A percentile compares a stretch with the other conserved stretches of the same genome.
These are phyloP conservation scores for Protonibea diacanthus DNA, from an alignment of 2,797 vertebrate species.

Conservation along the genomic window DNA sequence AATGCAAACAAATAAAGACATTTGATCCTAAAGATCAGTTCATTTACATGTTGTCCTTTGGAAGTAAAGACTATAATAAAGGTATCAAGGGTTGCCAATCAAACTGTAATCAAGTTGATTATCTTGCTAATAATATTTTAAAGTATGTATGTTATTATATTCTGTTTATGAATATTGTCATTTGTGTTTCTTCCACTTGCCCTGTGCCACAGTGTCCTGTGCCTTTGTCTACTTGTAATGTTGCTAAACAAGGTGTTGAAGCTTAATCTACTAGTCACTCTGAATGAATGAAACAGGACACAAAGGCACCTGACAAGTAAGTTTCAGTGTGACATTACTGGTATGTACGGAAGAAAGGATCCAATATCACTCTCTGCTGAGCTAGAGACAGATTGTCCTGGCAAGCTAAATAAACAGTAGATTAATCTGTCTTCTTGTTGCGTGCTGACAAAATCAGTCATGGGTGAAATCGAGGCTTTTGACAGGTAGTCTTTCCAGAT, in stretches of 20 bases:
- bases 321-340: slow-evolving; percentile 75
- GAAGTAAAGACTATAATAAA: background rate
- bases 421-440: slow-evolving; percentile 73
- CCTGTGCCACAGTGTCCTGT: background rate
- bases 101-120: background rate
- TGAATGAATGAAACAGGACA: slow-evolving; percentile 81
- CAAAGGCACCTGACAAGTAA: slow-evolving; percentile 72
- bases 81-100: background rate
- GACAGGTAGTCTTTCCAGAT: slow-evolving; percentile 67
- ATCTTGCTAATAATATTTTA: background rate
- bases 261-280: slow-evolving; percentile 41
- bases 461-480: slow-evolving; percentile 73
- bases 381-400: slow-evolving; percentile 67
- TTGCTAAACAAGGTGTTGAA: slow-evolving; percentile 59
- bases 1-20: no score
- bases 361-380: slow-evolving; percentile 66
- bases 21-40: background rate
- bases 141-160: background rate
- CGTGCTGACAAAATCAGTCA: slow-evolving; percentile 69
- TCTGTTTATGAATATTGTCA: slow-evolving; percentile 5
- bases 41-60: background rate
- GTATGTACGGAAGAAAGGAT: slow-evolving; percentile 67
- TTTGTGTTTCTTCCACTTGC: slow-evolving; percentile 7
- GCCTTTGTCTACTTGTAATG: slow-evolving; percentile 60
- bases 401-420: slow-evolving; percentile 77